Conservation (phyloP, 2,797 vertebrate species). For the Glossophaga mutica region DNA sequence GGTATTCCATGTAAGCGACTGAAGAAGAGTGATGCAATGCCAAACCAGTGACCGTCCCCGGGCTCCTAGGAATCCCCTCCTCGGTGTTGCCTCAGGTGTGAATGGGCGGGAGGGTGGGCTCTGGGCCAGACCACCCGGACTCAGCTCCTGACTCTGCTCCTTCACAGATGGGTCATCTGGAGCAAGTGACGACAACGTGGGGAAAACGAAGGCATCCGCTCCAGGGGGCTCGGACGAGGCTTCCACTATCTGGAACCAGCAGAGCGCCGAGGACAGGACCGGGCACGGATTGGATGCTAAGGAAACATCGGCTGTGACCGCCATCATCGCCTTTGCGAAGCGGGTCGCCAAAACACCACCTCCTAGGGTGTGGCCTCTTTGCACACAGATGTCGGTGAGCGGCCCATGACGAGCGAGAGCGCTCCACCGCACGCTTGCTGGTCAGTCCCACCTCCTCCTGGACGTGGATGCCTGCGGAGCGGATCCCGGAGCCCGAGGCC, state of each 20-base stretch:
- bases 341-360: not conserved
- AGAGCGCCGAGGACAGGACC: not conserved
- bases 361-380: not conserved
- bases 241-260: not conserved
- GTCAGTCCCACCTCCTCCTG: not conserved
- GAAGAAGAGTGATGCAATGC: not conserved
- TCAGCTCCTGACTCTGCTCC: fast-evolving
- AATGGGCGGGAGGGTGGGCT: not conserved
- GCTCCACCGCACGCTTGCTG: not conserved
- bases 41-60: not conserved
- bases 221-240: not conserved
- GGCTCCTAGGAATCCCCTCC: not conserved
- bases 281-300: not conserved
- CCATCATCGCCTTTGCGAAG: not conserved
- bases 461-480: not conserved
- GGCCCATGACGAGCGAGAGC: not conserved
- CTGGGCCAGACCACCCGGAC: no score
- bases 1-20: not conserved
- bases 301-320: not conserved
- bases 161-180: not conserved
- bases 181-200: not conserved
- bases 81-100: not conserved
- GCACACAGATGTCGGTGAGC: not conserved
- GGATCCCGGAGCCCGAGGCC: no score
- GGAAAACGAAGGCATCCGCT: not conserved